These are phyloP conservation scores for Orthosia cruda DNA, from an alignment of 2,888 invertebrate genomes.

Conservation along the genomic window DNA sequence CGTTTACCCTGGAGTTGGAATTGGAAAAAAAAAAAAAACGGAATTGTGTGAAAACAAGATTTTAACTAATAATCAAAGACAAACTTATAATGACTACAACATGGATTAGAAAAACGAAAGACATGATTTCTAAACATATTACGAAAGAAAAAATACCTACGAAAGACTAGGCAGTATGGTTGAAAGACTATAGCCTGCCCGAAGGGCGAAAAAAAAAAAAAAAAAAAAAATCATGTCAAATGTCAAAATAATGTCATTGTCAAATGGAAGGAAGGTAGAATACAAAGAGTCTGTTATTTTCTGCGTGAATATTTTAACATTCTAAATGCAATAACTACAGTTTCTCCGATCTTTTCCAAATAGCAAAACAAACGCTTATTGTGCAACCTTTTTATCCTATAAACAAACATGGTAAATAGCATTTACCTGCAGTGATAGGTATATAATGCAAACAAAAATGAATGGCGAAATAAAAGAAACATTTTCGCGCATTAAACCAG, in stretches of 20 bases:
- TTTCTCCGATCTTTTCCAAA: conserved; percentile 4
- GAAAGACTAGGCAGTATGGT: too few relatives aligned
- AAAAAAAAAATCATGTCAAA: conserved; percentile 23
- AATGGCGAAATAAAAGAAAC: conserved; percentile 82
- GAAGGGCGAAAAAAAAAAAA: too few relatives aligned
- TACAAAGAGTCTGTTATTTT: conserved; percentile 34
- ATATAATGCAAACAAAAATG: conserved; percentile 73
- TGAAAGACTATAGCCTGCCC: too few relatives aligned
- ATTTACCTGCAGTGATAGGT: conserved; percentile 14
- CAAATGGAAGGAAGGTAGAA: conserved; percentile 16
- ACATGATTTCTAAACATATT: too few relatives aligned
- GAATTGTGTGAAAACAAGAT: too few relatives aligned
- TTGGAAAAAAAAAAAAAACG: too few relatives aligned
- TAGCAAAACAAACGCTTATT: conserved; percentile 2
- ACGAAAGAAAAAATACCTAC: too few relatives aligned
- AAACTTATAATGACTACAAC: too few relatives aligned
- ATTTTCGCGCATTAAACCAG: conserved; percentile 88
- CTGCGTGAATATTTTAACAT: conserved; percentile 14
- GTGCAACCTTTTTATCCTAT: not conserved
- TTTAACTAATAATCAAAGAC: too few relatives aligned
- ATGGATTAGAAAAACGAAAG: too few relatives aligned
- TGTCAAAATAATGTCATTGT: not conserved
- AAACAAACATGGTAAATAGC: not conserved
- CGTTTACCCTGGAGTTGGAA: too few relatives aligned
- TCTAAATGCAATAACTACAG: conserved; percentile 12